Base-by-base conservation (phyloP, 2,888 invertebrate species). In the Latrodectus hesperus region DNA sequence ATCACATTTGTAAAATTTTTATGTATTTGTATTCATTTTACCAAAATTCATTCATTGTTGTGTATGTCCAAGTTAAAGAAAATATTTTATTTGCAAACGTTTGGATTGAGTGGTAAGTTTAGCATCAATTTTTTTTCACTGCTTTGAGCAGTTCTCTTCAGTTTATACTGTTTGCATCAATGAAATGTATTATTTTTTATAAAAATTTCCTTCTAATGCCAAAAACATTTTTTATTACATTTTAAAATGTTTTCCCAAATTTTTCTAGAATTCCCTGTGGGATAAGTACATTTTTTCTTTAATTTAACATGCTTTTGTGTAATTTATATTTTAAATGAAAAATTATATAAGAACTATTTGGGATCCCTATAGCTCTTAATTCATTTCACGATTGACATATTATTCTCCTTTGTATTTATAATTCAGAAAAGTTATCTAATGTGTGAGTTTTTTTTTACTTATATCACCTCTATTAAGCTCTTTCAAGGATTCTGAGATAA, bases 21-120 rank as follows among this genome's bases (percentile, higher is more conserved):
- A 38, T 38, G 2, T 38, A 38, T 38, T 60, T 60, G 60, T 60
- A 16, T 60, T 60, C 12, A 38, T 38, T 60, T 60, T 60, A 60
- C n/a, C 60, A 60, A 60, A 60, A 60, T 60, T 60, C 60, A 16
- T 6, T 16, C n/a, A 16, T 12, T 16, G 12, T 60, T 16, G n/a
- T 60, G 60, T 60, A 60, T 60, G 12, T 16, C n/a, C 12, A 60
- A 81, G 72, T 74, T 82, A 70, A 70, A 75, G 78, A 77, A 51
- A 60, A 77, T 53, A 67, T 84, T 84, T 67, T 74, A 65, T 84
- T 84, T 79, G 84, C 84, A 67, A 74, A 49, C 84, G 11, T 26
- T 83, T 60, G 78, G 73, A 74, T 55, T 17, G 14, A 70, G 26
- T 79, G 84, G 84, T 84, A 84, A 84, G 84, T 84, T 65, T 55